These are phyloP conservation scores for Zaprionus camerounensis DNA, from an alignment of 1,140 invertebrate species.

Conservation along the genomic window DNA sequence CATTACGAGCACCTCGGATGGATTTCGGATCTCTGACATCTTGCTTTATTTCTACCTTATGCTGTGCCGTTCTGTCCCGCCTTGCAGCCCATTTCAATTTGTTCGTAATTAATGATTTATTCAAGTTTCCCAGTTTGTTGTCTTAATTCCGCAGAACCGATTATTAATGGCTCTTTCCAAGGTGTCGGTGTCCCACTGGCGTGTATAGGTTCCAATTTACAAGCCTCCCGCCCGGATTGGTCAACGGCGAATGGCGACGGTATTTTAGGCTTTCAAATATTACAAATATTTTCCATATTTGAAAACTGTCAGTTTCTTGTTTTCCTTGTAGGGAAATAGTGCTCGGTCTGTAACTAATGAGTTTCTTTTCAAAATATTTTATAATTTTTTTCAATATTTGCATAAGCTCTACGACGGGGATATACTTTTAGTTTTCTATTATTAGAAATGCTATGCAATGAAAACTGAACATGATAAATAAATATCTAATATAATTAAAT, in stretches of 20 bases:
- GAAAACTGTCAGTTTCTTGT: not conserved
- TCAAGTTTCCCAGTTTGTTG: constrained; percentile 65
- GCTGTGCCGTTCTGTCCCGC: constrained; percentile 33
- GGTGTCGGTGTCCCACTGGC: constrained; percentile 20
- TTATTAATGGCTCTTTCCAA: constrained; percentile 62
- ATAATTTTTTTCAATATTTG: not conserved
- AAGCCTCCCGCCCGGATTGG: not conserved
- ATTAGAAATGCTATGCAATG: not conserved
- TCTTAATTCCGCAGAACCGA: constrained; percentile 73
- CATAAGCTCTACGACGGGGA: not conserved
- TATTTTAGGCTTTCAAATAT: not conserved
- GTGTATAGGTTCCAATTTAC: constrained; percentile 5
- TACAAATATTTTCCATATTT: not conserved
- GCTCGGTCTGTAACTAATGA: not conserved
- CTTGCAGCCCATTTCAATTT: constrained; percentile 63
- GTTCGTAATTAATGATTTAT: constrained; percentile 77
- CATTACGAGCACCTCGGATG: constrained; percentile 61
- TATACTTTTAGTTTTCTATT: not conserved
- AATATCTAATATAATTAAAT: not conserved
- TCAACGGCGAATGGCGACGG: constrained; percentile 5
- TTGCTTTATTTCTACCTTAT: constrained; percentile 63
- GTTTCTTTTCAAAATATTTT: not conserved
- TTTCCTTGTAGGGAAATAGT: not conserved
- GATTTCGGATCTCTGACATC: constrained; percentile 80
- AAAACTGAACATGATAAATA: not conserved